These are phyloP conservation scores for Pipistrellus pipistrellus DNA, from an alignment of 2,797 vertebrate species.

Conservation along the genomic window DNA sequence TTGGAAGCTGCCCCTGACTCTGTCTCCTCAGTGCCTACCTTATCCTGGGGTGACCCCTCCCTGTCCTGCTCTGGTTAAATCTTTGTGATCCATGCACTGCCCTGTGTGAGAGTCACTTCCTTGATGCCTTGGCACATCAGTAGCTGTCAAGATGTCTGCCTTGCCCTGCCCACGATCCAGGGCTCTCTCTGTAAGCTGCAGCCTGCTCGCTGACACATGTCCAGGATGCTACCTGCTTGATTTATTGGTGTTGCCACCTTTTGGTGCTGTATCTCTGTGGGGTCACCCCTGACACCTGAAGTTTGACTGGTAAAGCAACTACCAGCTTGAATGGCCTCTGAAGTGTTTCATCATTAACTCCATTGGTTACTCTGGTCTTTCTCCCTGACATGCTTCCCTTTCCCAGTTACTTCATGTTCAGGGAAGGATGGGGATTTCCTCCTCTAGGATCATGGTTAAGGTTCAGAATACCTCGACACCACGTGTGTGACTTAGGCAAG, in stretches of 20 bases:
- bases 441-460: neutral
- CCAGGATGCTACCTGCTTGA: neutral
- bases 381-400: neutral
- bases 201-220: neutral
- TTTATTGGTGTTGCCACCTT: neutral
- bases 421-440: neutral
- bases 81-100: neutral
- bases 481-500: neutral
- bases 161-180: neutral
- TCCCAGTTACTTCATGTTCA: neutral
- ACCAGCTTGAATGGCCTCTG: neutral
- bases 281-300: neutral
- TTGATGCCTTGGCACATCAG: neutral
- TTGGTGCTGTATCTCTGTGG: neutral
- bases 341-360: neutral
- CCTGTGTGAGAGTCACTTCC: neutral
- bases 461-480: neutral
- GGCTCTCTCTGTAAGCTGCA: neutral
- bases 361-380: neutral
- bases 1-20: neutral
- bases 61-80: neutral
- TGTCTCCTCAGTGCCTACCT: neutral
- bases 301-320: neutral
- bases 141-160: neutral
- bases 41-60: neutral